Conservation (phyloP, 1,140 invertebrate genomes). For the Muscidifurax raptorellus region DNA sequence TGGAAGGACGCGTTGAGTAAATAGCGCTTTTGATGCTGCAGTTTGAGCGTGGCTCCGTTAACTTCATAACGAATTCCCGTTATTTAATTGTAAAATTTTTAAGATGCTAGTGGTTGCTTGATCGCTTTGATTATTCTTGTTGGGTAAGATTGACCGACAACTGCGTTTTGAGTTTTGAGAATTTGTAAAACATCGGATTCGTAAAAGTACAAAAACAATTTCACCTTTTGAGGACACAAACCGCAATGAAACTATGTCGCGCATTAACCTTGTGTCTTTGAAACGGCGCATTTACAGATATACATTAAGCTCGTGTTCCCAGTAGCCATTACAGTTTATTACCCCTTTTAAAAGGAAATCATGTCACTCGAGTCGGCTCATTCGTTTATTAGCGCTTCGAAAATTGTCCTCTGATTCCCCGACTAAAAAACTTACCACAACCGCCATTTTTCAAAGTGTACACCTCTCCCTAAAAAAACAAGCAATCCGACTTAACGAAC, state of each 20-base stretch:
- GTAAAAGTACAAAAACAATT: no score
- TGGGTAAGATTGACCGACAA: no score
- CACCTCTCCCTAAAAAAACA: neutral
- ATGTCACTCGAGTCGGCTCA: neutral
- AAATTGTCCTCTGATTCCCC: neutral
- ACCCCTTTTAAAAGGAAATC: constrained; percentile 16
- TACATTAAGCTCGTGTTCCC: neutral
- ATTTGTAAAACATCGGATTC: no score
- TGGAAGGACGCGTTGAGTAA: neutral
- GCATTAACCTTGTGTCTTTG: neutral
- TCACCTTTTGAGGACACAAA: no score
- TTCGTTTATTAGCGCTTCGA: constrained; percentile 1
- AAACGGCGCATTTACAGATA: neutral
- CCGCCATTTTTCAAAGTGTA: neutral
- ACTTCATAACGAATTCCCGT: neutral
- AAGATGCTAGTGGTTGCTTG: no score
- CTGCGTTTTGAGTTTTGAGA: no score
- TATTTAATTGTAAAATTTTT: no score
- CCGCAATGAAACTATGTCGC: neutral
- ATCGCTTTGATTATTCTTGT: no score
- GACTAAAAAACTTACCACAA: neutral
- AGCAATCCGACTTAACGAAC: neutral
- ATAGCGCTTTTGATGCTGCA: neutral
- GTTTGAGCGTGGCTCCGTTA: neutral
- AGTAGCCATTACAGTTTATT: neutral